These are phyloP conservation scores for Malthinus flaveolus DNA, from an alignment of 2,888 invertebrate species.

Conservation along the genomic window DNA sequence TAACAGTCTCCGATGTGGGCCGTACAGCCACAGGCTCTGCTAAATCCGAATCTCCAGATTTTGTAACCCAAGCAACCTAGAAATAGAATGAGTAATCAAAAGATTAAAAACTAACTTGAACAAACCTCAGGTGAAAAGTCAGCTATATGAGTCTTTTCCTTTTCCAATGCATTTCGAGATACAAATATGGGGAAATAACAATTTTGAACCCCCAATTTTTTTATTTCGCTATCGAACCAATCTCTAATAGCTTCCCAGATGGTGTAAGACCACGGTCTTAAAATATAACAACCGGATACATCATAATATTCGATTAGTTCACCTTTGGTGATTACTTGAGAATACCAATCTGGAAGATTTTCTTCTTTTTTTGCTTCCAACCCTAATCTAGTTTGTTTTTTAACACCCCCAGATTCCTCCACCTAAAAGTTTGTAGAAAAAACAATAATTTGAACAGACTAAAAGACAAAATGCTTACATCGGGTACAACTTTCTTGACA, in stretches of 20 bases:
- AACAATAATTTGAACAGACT: not conserved
- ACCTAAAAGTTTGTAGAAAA: slow-evolving; percentile 5
- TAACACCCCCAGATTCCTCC: slow-evolving; percentile 59
- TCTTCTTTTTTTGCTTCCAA: slow-evolving; percentile 92
- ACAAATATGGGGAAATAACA: slow-evolving; percentile 99
- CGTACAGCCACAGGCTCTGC: slow-evolving; percentile 97
- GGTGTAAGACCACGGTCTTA: slow-evolving; percentile 95
- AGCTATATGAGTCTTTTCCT: slow-evolving; percentile 94
- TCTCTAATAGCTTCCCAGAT: slow-evolving; percentile 92
- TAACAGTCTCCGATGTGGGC: slow-evolving; percentile 98
- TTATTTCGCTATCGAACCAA: slow-evolving; percentile 86
- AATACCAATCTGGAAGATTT: slow-evolving; percentile 96
- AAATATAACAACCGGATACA: slow-evolving; percentile 97
- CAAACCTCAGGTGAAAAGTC: slow-evolving; percentile 97
- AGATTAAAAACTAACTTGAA: not conserved
- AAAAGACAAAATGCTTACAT: not conserved
- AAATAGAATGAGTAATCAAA: slow-evolving; percentile 11
- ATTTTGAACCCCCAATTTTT: slow-evolving; percentile 91
- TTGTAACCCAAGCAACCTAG: slow-evolving; percentile 87
- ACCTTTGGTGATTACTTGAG: slow-evolving; percentile 87
- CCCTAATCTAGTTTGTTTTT: slow-evolving; percentile 92
- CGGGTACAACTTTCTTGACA: not conserved
- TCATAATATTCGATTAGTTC: slow-evolving; percentile 99
- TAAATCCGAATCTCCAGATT: slow-evolving; percentile 91
- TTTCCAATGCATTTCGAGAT: slow-evolving; percentile 84